Percentiles rank a stretch among this genome's conserved stretches.
Conservation (phyloP, 1,140 invertebrate species). For the Penaeus japonicus region DNA sequence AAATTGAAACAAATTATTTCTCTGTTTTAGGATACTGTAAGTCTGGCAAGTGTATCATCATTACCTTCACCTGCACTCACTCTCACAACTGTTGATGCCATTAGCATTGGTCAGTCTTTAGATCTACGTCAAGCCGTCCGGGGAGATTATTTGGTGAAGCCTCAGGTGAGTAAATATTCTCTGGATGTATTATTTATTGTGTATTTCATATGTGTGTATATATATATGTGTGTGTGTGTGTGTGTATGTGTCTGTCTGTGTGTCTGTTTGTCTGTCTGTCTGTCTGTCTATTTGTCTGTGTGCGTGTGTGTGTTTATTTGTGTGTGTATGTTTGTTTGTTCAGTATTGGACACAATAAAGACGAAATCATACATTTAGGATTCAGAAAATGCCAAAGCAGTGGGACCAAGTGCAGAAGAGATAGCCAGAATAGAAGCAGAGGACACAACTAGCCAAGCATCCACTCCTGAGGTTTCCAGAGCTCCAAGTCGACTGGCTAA, state of each 20-base stretch:
- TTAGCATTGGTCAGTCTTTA: slow-evolving; percentile 47
- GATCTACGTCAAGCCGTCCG: slow-evolving; percentile 48
- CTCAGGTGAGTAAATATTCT: slow-evolving; percentile 32
- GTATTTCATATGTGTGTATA: background rate
- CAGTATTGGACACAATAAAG: background rate
- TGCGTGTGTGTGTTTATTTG: no score
- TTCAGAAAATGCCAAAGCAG: slow-evolving; percentile 49
- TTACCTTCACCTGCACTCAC: slow-evolving; percentile 43
- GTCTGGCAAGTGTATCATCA: slow-evolving; percentile 34
- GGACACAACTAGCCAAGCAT: slow-evolving; percentile 42
- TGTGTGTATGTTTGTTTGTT: background rate
- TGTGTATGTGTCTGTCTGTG: no score
- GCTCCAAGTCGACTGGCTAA: slow-evolving; percentile 34
- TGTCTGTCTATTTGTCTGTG: no score
- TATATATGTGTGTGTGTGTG: no score
- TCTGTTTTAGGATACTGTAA: slow-evolving; percentile 26
- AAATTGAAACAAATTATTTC: background rate
- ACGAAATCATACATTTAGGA: background rate
- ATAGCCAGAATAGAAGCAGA: slow-evolving; percentile 45
- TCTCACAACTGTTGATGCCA: slow-evolving; percentile 38
- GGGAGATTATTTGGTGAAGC: slow-evolving; percentile 49
- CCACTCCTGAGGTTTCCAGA: slow-evolving; percentile 38
- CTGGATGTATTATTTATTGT: background rate
- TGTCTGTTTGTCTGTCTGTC: no score
- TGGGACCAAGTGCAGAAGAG: slow-evolving; percentile 47